A percentile compares a stretch with the other conserved stretches of the same genome.
These are phyloP conservation scores for Platyscapa corneri DNA, from an alignment of 1,140 invertebrate species.

Conservation along the genomic window DNA sequence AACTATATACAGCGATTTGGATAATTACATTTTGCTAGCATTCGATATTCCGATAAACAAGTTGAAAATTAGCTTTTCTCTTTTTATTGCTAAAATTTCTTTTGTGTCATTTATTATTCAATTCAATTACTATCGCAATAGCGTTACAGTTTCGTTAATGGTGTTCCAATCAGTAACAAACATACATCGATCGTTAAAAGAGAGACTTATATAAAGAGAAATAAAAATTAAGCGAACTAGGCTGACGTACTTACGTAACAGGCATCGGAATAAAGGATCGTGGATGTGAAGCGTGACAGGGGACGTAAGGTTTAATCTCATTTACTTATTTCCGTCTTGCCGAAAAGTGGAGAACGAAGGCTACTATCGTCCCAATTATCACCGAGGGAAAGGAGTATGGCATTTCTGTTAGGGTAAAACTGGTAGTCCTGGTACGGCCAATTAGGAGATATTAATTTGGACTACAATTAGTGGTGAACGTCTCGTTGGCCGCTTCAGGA, in stretches of 20 bases:
- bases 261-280: conserved; percentile 28
- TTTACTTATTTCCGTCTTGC: conserved; percentile 67
- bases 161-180: no score
- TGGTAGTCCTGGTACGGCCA: conserved; percentile 63
- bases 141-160: no score
- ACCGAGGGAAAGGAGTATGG: conserved; percentile 67
- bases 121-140: no score
- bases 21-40: no score
- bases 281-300: conserved; percentile 65
- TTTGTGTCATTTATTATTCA: no score
- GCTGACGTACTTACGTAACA: background rate
- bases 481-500: conserved; percentile 31
- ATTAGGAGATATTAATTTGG: conserved; percentile 74
- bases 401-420: conserved; percentile 72
- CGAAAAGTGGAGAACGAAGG: conserved; percentile 52
- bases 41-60: no score
- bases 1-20: no score
- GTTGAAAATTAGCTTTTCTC: no score
- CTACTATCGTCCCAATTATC: conserved; percentile 63
- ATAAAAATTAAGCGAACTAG: background rate
- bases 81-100: no score
- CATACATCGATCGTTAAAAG: no score
- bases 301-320: conserved; percentile 66
- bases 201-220: background rate
- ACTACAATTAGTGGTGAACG: conserved; percentile 65